Evolutionary conservation across 23 tunicate genomes (phyloP).

Genomic region (Halocynthia roretzi): DNA sequence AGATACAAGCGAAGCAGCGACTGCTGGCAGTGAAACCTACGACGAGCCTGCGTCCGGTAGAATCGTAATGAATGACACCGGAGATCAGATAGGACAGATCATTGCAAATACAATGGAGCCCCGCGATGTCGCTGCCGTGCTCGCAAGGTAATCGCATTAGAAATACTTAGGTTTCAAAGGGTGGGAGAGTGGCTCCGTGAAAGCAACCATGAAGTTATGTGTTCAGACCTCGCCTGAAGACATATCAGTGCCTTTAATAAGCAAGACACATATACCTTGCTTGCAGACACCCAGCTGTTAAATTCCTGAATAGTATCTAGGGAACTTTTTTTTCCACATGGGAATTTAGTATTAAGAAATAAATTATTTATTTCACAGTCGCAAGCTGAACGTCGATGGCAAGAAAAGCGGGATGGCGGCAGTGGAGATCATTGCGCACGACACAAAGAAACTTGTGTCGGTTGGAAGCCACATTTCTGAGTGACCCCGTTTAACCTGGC

Average conservation of each 20-base stretch:
- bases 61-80: constrained; percentile 80
- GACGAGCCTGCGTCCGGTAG: constrained; percentile 89
- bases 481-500: constrained; percentile 10
- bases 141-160: constrained; percentile 49
- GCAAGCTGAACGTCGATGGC: constrained; percentile 58
- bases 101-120: constrained; percentile 91
- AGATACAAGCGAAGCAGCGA: neutral
- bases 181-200: too few species aligned
- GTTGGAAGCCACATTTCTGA: constrained; percentile 45
- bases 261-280: neutral
- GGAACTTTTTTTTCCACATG: neutral
- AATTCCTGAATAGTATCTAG: neutral
- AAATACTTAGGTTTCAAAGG: neutral
- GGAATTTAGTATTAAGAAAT: too few species aligned
- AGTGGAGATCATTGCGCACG: constrained; percentile 40
- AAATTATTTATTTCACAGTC: constrained; percentile 31
- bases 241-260: neutral
- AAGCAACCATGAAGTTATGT: neutral
- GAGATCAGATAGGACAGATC: constrained; percentile 66
- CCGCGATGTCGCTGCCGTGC: constrained; percentile 65
- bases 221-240: neutral
- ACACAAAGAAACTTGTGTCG: constrained; percentile 58
- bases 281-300: neutral
- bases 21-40: constrained; percentile 60
- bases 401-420: constrained; percentile 49